Evolutionary conservation across 2,888 invertebrate genomes (phyloP), one percentile per base, ranked within the genome.

Genomic region (Sminthurides aquaticus): DNA sequence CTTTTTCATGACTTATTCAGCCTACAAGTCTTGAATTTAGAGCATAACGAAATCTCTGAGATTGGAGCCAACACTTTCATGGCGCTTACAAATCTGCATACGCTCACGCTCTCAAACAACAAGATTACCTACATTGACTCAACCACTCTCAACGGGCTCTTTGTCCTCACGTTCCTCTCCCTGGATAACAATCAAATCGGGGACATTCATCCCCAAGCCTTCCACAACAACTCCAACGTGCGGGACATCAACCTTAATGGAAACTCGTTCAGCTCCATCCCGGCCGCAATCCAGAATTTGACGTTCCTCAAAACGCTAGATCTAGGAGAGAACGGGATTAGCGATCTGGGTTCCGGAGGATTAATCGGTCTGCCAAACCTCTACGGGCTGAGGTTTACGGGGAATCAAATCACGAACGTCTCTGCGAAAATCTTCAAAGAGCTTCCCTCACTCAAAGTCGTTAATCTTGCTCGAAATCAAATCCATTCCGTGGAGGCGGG

Each of bases 71-170:
- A 91, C 76, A 90, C 92, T 1, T 94, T 94, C 78, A 85, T 91
- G 49, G 89, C 91, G 2, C 89, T 93, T 87, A 92, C 90, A 78
- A 94, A 94, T 80, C 82, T 94, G 68, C 93, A 94, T 79, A 92
- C 92, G n/a, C 81, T 94, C 73, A 85, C 91, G 66, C 82, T 94
- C 73, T 90, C 91, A 2, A 88, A 88, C 79, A 94, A 94, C 80
- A 87, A 87, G 78, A 85, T 94, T 74, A 87, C 87, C 75, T 87
- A 88, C 76, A 83, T 94, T 74, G 91, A 92, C 78, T 88, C 89
- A 1, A 89, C 89, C 76, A 89, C 91, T 55, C 80, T 94, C 69
- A 91, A 92, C 79, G 93, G 93, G 1, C 82, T 94, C 60, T 91
- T 89, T 77, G 92, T 92, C 43, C 81, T 94, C 68, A 91, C 90